Evolutionary conservation across 2,888 invertebrate genomes (phyloP).

Genomic region (Noctua janthina): DNA sequence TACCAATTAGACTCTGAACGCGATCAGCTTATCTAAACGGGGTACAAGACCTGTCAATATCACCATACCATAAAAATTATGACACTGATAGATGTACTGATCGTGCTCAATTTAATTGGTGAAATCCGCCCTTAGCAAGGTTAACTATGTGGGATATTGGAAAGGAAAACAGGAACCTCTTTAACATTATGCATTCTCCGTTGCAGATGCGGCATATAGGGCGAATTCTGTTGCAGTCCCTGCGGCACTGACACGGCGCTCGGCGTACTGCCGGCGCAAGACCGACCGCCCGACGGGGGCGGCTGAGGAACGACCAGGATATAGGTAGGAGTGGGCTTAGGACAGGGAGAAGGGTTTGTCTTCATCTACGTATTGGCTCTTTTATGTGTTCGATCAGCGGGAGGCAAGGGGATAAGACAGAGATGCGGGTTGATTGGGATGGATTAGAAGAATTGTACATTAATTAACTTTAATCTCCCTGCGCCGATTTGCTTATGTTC

Average conservation of each 20-base stretch:
- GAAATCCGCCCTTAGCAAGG: background rate
- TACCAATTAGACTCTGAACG: background rate
- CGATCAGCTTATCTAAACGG: background rate
- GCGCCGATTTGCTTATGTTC: too few species aligned
- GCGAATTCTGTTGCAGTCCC: slow-evolving; percentile 71
- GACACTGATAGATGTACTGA: background rate
- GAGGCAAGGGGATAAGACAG: background rate
- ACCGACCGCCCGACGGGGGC: slow-evolving; percentile 81
- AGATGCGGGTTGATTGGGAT: background rate
- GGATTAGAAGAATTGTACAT: too few species aligned
- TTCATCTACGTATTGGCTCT: background rate
- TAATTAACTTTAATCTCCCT: too few species aligned
- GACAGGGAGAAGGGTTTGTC: background rate
- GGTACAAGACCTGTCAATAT: background rate
- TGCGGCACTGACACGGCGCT: slow-evolving; percentile 82
- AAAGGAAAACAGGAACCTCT: slow-evolving; percentile 77
- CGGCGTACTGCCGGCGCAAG: slow-evolving; percentile 82
- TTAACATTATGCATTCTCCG: slow-evolving; percentile 77
- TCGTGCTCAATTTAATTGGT: background rate
- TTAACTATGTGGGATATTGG: slow-evolving; percentile 16
- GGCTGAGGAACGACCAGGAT: slow-evolving; percentile 64
- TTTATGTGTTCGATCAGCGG: background rate
- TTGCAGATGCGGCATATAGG: slow-evolving; percentile 72
- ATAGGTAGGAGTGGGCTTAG: background rate
- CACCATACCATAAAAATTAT: background rate